Evolutionary conservation across 2,113 vertebrate genomes (phyloP).

Genomic region (crab-eating macaque (Macaca fascicularis)): T2T-MFA8v1.1 NC_088381.1:56026001-56026500

Average conservation of each 20-base stretch:
- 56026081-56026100: neutral
- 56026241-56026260: neutral
- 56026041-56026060: no score
- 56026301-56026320: accelerated
- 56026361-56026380: neutral
- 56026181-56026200: neutral
- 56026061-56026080: neutral
- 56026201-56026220: neutral
- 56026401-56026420: neutral
- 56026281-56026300: neutral
- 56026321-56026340: neutral
- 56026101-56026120: no score
- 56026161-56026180: neutral
- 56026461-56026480: neutral
- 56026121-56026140: neutral
- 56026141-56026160: neutral
- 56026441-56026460: no score
- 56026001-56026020: neutral
- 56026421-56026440: neutral
- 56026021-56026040: accelerated
- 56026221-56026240: neutral
- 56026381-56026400: neutral
- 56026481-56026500: neutral
- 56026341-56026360: neutral
- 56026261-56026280: neutral